These are phyloP conservation scores for Bergia puertoricense DNA, from an alignment of 92 coral and sea anemone species.

Conservation along the genomic window DNA sequence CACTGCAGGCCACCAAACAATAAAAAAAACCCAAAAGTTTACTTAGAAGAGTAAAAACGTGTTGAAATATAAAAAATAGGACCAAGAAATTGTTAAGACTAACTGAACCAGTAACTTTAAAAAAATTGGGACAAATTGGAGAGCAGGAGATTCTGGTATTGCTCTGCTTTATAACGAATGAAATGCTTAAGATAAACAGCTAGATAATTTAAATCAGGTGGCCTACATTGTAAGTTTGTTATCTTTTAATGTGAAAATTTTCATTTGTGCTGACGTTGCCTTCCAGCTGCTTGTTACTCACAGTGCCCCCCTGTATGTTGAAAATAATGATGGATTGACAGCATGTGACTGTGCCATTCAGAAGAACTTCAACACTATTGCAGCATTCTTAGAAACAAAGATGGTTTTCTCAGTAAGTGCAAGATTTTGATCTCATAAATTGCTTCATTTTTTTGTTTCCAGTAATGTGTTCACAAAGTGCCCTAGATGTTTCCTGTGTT, in stretches of 20 bases:
- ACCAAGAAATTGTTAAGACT: too few relatives aligned
- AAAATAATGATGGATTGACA: conserved; percentile 82
- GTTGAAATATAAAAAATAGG: too few relatives aligned
- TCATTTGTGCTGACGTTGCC: background rate
- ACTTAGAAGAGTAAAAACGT: too few relatives aligned
- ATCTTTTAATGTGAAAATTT: background rate
- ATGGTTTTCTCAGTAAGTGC: conserved; percentile 98
- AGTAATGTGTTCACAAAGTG: background rate
- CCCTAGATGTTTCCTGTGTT: background rate
- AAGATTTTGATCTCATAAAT: too few relatives aligned
- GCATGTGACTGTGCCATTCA: conserved; percentile 98
- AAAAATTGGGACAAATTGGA: too few relatives aligned
- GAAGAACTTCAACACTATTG: conserved; percentile 80
- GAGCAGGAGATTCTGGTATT: too few relatives aligned
- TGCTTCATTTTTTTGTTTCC: background rate
- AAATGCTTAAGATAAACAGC: too few relatives aligned
- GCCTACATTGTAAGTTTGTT: background rate
- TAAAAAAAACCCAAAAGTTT: too few relatives aligned
- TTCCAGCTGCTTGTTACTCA: conserved; percentile 80
- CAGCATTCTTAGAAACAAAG: conserved; percentile 92
- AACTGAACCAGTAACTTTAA: too few relatives aligned
- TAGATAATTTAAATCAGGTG: background rate
- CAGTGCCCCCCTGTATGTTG: conserved; percentile 89
- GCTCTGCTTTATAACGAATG: too few relatives aligned
- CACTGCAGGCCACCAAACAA: too few relatives aligned